Evolutionary conservation across 2,888 invertebrate species (phyloP), one percentile per base, ranked within the genome.

Genomic region (Hirtodrosophila confusa): DNA sequence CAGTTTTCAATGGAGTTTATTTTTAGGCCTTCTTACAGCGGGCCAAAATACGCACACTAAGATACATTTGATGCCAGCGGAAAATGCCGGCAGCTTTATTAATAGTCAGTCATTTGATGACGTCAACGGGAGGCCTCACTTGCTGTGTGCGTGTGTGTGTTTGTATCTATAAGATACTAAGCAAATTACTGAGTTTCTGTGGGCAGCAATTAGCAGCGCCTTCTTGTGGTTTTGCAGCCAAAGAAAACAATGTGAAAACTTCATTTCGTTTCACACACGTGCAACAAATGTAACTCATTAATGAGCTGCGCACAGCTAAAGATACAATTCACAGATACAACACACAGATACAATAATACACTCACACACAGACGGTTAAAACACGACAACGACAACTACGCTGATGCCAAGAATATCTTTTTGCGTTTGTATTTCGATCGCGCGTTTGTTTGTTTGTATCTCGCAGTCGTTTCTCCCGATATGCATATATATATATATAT

Each of bases 1-100:
- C 85, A 82, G 88, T 88, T 83, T 83, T 82, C 82, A 87, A 87
- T 82, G 88, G 85, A 87, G 55, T 65, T 69, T 83, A 85, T 87
- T 88, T 88, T 69, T 83, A 88, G 88, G 64, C 62, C 50, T 65
- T 10, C 50, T 53, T 58, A 58, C 53, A 63, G 17, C 17, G 17
- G 17, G 17, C 58, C 35, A 53, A 49, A 44, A 69, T 31, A 54
- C 47, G 67, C 17, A 17, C 17, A 17, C 17, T 48, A 63, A 41
- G 58, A 75, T 62, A 60, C 60, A 47, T 67, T 58, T 58, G 65
- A 75, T 67, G 66, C 62, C 43, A 31, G 31, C 31, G 31, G 73
- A 49, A 35, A 73, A 73, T 76, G 82, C 88, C 85, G 88, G 82
- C 86, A 78, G 69, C 67, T 76, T 75, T 79, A 76, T 80, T 70